These are phyloP conservation scores for Tenthredo amoena DNA, from an alignment of 2,888 invertebrate species.

Conservation along the genomic window DNA sequence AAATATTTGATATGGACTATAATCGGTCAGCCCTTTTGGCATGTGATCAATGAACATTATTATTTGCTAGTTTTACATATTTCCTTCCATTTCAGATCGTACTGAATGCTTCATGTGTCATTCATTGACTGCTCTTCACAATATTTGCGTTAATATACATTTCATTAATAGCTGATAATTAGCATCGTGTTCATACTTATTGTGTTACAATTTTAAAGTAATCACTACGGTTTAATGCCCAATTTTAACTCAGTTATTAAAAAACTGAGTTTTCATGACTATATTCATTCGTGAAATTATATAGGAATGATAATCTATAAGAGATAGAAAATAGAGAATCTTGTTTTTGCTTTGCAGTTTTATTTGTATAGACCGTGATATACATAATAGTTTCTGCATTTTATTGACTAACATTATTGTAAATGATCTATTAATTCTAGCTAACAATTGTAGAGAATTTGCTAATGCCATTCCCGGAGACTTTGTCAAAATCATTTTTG, in stretches of 20 bases:
- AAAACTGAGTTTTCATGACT: constrained; percentile 10
- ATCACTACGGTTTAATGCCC: constrained; percentile 20
- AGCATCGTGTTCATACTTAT: not conserved
- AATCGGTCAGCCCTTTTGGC: not conserved
- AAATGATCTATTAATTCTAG: constrained; percentile 24
- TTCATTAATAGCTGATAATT: constrained; percentile 1
- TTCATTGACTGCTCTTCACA: not conserved
- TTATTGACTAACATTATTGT: constrained; percentile 1
- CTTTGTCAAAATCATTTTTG: not conserved
- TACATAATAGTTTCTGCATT: constrained; percentile 32
- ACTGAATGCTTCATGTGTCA: not conserved
- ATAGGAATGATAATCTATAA: constrained; percentile 34
- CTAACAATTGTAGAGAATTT: constrained; percentile 16
- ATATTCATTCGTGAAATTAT: constrained; percentile 17
- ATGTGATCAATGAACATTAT: constrained; percentile 9
- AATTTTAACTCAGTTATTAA: not conserved
- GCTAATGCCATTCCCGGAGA: constrained; percentile 30
- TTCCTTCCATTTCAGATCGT: not conserved
- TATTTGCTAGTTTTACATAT: constrained; percentile 24
- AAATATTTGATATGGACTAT: not conserved
- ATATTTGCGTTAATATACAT: constrained; percentile 9
- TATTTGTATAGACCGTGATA: constrained; percentile 41
- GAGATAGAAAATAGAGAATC: constrained; percentile 28
- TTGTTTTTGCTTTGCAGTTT: constrained; percentile 33
- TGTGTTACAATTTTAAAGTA: constrained; percentile 5